These are phyloP conservation scores for Clostera curtula DNA, from an alignment of 2,888 invertebrate genomes.

Conservation along the genomic window DNA sequence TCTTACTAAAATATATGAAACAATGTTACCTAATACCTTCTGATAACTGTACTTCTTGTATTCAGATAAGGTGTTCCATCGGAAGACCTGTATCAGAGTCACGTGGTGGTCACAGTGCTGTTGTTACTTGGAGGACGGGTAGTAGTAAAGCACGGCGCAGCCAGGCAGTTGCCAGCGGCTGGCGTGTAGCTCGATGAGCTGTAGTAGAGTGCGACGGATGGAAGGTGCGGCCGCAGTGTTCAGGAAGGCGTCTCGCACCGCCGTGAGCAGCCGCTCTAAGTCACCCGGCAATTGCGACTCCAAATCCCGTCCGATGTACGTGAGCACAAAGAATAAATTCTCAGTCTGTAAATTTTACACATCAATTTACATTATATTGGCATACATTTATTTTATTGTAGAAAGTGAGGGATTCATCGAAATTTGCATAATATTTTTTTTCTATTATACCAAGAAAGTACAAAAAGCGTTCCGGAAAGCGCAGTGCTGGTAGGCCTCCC, in stretches of 20 bases:
- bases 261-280: constrained; percentile 84
- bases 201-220: constrained; percentile 88
- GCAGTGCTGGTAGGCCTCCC: too few relatives aligned
- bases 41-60: constrained; percentile 1
- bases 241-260: constrained; percentile 90
- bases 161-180: constrained; percentile 94
- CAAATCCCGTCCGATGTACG: constrained; percentile 90
- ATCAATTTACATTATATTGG: too few relatives aligned
- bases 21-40: too few relatives aligned
- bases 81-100: constrained; percentile 1
- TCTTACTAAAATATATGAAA: too few relatives aligned
- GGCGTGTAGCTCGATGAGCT: constrained; percentile 92
- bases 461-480: too few relatives aligned
- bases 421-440: too few relatives aligned
- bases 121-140: constrained; percentile 76
- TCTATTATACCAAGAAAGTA: too few relatives aligned
- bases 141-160: constrained; percentile 92
- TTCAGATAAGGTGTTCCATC: constrained; percentile 3
- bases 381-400: too few relatives aligned
- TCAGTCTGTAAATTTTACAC: constrained; percentile 88
- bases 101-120: not conserved
- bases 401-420: too few relatives aligned
- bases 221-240: constrained; percentile 82
- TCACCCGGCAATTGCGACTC: constrained; percentile 87
- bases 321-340: constrained; percentile 91